Conservation (phyloP, 1,140 invertebrate genomes). For the Apis florea region DNA sequence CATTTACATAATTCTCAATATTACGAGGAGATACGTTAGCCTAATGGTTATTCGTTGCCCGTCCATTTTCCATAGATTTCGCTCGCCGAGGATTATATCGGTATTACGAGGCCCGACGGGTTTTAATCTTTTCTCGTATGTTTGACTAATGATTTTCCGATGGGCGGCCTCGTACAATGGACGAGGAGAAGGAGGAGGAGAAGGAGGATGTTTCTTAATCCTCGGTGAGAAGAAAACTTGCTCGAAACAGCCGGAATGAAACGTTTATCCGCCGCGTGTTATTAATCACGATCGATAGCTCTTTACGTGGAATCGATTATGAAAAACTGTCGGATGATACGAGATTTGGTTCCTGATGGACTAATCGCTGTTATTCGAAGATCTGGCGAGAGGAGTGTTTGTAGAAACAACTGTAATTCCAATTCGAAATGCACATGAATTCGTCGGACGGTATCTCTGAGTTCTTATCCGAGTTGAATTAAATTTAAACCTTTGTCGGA, state of each 20-base stretch:
- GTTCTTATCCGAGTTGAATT: no score
- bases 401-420: background rate
- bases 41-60: background rate
- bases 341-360: background rate
- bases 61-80: background rate
- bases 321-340: background rate
- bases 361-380: conserved; percentile 3
- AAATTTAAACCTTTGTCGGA: no score
- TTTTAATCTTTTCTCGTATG: background rate
- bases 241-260: background rate
- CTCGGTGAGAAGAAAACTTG: no score
- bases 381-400: background rate
- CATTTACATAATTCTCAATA: conserved; percentile 18
- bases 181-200: no score
- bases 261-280: background rate
- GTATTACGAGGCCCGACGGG: background rate
- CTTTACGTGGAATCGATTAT: background rate
- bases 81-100: background rate
- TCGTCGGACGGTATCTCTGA: no score
- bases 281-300: conserved; percentile 16
- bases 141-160: background rate
- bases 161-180: background rate
- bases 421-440: background rate
- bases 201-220: background rate
- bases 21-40: background rate